These are phyloP conservation scores for Dicyrtomina minuta DNA, from an alignment of 2,888 invertebrate species.

Conservation along the genomic window DNA sequence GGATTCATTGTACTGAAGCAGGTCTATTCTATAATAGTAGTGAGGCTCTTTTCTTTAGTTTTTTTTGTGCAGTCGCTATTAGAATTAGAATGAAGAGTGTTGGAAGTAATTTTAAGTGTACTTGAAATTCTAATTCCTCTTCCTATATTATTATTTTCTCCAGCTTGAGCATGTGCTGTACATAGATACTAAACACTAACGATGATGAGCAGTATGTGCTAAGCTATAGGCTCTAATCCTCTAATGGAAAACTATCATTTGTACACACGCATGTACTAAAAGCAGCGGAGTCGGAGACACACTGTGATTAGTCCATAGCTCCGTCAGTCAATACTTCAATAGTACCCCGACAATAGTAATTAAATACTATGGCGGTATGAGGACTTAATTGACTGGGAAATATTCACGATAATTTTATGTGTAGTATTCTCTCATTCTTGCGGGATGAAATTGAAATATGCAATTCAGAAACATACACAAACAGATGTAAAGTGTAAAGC, in stretches of 20 bases:
- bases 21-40: not conserved
- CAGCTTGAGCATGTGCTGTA: not conserved
- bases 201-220: no score
- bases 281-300: not conserved
- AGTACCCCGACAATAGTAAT: no score
- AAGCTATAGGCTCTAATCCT: not conserved
- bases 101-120: not conserved
- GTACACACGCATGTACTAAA: not conserved
- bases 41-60: not conserved
- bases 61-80: not conserved
- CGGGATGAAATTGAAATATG: no score
- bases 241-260: not conserved
- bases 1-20: no score
- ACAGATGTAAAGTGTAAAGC: not conserved
- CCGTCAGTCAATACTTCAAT: constrained; percentile 14
- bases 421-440: constrained; percentile 1
- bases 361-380: no score
- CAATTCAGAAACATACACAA: not conserved
- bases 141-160: not conserved
- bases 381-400: constrained; percentile 25
- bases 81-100: not conserved
- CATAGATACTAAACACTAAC: no score
- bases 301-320: not conserved
- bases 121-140: not conserved
- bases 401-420: constrained; percentile 18